Percentiles rank a stretch among this genome's conserved stretches.
Conservation (phyloP, 1,140 invertebrate genomes). For the Drosophila burlai region DNA sequence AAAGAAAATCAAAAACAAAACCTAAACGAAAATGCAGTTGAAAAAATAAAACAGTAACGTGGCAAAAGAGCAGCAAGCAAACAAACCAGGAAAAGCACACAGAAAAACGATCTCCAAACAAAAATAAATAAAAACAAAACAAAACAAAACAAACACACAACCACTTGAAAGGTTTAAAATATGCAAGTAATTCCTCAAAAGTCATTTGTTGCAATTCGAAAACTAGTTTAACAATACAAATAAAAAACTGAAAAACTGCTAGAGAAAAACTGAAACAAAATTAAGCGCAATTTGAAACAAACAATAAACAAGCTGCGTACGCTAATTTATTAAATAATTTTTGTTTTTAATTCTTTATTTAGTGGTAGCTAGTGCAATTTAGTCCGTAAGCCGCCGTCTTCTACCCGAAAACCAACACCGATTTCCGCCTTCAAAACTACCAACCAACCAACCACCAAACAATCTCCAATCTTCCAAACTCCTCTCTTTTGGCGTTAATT, state of each 20-base stretch:
- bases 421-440: constrained; percentile 10
- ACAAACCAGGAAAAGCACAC: constrained; percentile 34
- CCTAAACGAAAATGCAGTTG: constrained; percentile 52
- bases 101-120: constrained; percentile 76
- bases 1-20: constrained; percentile 52
- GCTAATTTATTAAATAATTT: constrained; percentile 81
- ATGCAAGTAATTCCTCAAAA: constrained; percentile 40
- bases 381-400: constrained; percentile 62
- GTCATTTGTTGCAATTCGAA: constrained; percentile 42
- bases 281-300: constrained; percentile 35
- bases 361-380: constrained; percentile 85
- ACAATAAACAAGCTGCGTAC: constrained; percentile 59
- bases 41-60: constrained; percentile 27
- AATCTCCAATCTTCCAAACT: constrained; percentile 23
- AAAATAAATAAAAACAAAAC: constrained; percentile 13
- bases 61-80: constrained; percentile 27
- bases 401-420: constrained; percentile 20
- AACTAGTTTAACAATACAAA: constrained; percentile 28
- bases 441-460: background rate
- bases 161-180: constrained; percentile 60
- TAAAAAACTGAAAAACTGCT: constrained; percentile 19
- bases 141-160: constrained; percentile 27
- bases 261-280: constrained; percentile 55
- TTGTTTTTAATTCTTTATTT: constrained; percentile 84
- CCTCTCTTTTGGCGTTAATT: constrained; percentile 69